These are phyloP conservation scores for Ammodytes dubius DNA, from an alignment of 2,113 vertebrate genomes.

Conservation along the genomic window DNA sequence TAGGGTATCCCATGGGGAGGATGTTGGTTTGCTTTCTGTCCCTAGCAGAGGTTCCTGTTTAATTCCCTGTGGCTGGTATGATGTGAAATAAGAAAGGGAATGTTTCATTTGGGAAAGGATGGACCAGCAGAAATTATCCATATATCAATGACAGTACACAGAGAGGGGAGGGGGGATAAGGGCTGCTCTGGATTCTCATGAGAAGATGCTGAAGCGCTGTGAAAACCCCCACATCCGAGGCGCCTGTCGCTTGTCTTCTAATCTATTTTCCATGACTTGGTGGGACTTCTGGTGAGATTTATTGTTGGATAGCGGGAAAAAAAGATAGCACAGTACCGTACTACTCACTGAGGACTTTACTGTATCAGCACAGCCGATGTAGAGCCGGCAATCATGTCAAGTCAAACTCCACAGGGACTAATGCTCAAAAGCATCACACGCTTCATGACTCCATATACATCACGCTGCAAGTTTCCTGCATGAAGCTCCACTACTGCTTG, in stretches of 20 bases:
- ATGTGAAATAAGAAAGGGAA: not conserved
- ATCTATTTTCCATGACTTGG: slow-evolving; percentile 47
- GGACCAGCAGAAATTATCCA: slow-evolving; percentile 3
- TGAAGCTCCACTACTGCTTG: slow-evolving; percentile 19
- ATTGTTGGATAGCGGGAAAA: slow-evolving; percentile 24
- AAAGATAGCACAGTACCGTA: not conserved
- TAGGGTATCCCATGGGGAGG: not conserved
- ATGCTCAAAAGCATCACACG: slow-evolving; percentile 7
- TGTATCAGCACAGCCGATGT: slow-evolving; percentile 34
- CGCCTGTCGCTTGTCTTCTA: slow-evolving; percentile 23
- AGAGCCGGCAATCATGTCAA: not conserved
- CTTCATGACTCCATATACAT: slow-evolving; percentile 50
- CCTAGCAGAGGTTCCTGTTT: slow-evolving; percentile 6
- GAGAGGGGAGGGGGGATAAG: not conserved
- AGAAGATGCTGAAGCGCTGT: slow-evolving; percentile 12
- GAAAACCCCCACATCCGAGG: not conserved
- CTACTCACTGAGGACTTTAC: slow-evolving; percentile 30
- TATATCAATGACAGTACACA: slow-evolving; percentile 11
- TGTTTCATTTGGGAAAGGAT: slow-evolving; percentile 20
- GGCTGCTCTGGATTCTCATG: slow-evolving; percentile 4
- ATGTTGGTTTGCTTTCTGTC: not conserved
- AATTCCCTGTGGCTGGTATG: slow-evolving; percentile 1
- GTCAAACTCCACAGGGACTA: slow-evolving; percentile 22
- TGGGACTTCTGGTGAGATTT: slow-evolving; percentile 23
- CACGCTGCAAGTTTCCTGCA: slow-evolving; percentile 11